Percentiles rank a stretch among this genome's conserved stretches.
Evolutionary conservation across 2,888 invertebrate genomes (phyloP).

Genomic region (Ornithoptera alexandrae): DNA sequence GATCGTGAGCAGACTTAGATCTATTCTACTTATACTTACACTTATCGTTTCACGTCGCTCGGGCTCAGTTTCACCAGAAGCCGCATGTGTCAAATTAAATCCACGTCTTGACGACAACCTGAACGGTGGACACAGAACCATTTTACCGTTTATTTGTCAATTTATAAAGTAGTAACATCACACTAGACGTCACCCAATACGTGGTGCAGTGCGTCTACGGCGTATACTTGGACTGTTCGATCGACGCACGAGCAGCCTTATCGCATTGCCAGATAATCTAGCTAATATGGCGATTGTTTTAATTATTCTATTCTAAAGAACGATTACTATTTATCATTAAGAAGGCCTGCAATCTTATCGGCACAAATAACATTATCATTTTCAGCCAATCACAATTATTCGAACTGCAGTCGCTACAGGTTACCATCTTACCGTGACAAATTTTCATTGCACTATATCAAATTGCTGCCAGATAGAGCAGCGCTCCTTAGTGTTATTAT

Average conservation of each 20-base stretch:
- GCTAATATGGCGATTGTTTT: constrained; percentile 70
- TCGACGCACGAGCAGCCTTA: constrained; percentile 61
- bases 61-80: constrained; percentile 36
- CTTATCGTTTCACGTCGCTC: constrained; percentile 61
- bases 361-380: constrained; percentile 60
- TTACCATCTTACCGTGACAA: constrained; percentile 31
- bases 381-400: constrained; percentile 55
- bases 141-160: constrained; percentile 35
- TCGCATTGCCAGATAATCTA: constrained; percentile 70
- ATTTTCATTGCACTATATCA: constrained; percentile 28
- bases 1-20: background rate
- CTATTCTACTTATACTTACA: constrained; percentile 57
- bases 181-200: constrained; percentile 29
- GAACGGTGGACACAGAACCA: constrained; percentile 75
- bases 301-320: constrained; percentile 73
- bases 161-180: constrained; percentile 21
- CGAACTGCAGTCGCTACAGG: constrained; percentile 30
- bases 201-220: constrained; percentile 70
- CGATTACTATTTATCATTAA: constrained; percentile 71
- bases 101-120: constrained; percentile 64
- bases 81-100: constrained; percentile 55
- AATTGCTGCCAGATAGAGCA: constrained; percentile 18
- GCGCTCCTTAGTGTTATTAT: constrained; percentile 2
- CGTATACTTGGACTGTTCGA: constrained; percentile 53
- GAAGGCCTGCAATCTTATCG: constrained; percentile 73